Evolutionary conservation across 1,140 invertebrate species (phyloP).

Genomic region (Drosophila pandora): DNA sequence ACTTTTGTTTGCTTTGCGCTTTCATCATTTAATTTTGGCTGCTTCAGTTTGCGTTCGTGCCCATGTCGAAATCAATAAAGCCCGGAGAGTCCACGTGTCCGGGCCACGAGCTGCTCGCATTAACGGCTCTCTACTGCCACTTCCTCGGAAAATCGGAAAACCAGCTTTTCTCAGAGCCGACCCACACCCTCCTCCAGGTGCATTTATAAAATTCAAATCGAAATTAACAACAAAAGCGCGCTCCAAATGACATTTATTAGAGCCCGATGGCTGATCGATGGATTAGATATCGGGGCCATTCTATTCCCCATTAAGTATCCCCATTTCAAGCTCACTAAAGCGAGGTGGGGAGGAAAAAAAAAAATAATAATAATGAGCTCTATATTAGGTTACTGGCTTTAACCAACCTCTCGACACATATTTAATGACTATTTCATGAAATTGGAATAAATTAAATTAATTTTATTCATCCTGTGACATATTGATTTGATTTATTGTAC

Average conservation of each 20-base stretch:
- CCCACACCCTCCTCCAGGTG: neutral
- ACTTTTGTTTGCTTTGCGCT: conserved; percentile 49
- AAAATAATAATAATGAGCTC: neutral
- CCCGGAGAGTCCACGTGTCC: conserved; percentile 47
- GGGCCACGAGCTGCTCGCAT: conserved; percentile 15
- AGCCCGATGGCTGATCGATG: conserved; percentile 28
- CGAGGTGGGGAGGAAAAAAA: neutral
- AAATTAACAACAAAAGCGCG: conserved; percentile 36
- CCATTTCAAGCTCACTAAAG: conserved; percentile 47
- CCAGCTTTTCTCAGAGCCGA: neutral
- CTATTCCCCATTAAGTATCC: conserved; percentile 21
- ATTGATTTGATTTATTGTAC: conserved; percentile 36
- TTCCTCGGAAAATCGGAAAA: conserved; percentile 6
- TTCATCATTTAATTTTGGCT: conserved; percentile 75
- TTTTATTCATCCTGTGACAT: conserved; percentile 22
- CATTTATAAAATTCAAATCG: conserved; percentile 64
- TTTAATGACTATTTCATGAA: conserved; percentile 5
- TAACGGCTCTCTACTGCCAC: conserved; percentile 13
- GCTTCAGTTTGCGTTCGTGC: conserved; percentile 45
- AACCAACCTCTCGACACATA: conserved; percentile 6
- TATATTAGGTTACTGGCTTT: neutral
- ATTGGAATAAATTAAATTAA: conserved; percentile 31
- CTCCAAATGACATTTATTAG: conserved; percentile 59
- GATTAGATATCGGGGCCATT: conserved; percentile 18
- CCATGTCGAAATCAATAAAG: conserved; percentile 69